Evolutionary conservation across 2,113 vertebrate genomes (phyloP).

Genomic region (Embiotoca jacksoni): DNA sequence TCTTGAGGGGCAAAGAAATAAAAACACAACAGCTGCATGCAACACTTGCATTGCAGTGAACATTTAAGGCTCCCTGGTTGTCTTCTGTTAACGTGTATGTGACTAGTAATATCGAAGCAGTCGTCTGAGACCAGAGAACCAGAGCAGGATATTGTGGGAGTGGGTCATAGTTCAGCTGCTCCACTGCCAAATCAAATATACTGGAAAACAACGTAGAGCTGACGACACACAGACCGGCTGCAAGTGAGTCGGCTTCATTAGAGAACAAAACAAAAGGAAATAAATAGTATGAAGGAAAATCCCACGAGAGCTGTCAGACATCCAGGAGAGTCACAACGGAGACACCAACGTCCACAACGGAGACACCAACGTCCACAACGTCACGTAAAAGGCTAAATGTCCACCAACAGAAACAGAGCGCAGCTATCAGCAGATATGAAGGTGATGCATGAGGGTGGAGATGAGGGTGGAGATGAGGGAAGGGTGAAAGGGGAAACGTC

Average conservation of each 20-base stretch:
- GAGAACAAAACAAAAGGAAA: constrained; percentile 1
- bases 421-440: constrained; percentile 1
- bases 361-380: background rate
- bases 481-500: background rate
- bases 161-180: constrained; percentile 41
- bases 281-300: background rate
- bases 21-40: background rate
- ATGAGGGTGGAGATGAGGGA: constrained; percentile 1
- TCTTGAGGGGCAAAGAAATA: background rate
- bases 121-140: constrained; percentile 4
- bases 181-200: constrained; percentile 51
- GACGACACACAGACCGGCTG: background rate
- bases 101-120: background rate
- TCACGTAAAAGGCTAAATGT: background rate
- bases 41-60: background rate
- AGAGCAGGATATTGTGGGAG: constrained; percentile 30
- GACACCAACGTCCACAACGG: background rate
- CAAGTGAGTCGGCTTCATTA: background rate
- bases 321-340: background rate
- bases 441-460: background rate
- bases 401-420: background rate
- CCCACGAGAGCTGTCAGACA: background rate
- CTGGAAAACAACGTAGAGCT: constrained; percentile 1
- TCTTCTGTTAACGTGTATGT: constrained; percentile 3
- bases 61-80: background rate